A percentile compares a stretch with the other conserved stretches of the same genome.
These are phyloP conservation scores for Drosophila nikananu DNA, from an alignment of 1,140 invertebrate genomes.

Conservation along the genomic window DNA sequence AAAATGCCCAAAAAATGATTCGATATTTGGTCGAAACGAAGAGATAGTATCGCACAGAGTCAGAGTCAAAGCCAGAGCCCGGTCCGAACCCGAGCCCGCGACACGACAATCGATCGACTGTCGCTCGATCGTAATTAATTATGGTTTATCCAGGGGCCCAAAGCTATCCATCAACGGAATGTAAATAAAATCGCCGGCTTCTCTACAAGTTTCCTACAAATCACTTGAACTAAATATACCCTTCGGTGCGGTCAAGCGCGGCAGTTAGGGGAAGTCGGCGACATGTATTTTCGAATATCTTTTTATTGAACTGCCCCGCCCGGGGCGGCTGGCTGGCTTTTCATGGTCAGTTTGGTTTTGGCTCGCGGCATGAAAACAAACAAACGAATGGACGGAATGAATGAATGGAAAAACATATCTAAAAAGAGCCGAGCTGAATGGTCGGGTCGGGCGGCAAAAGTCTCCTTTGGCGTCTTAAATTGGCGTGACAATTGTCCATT, in stretches of 20 bases:
- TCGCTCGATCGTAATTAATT: constrained; percentile 50
- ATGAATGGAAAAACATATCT: constrained; percentile 31
- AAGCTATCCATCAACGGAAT: constrained; percentile 50
- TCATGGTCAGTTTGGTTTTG: constrained; percentile 59
- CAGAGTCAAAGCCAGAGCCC: constrained; percentile 3
- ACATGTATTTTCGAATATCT: constrained; percentile 39
- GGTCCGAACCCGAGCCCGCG: background rate
- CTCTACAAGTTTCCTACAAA: constrained; percentile 42
- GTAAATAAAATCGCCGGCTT: constrained; percentile 48
- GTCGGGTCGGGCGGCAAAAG: constrained; percentile 23
- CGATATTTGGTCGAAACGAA: constrained; percentile 5
- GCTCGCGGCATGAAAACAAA: constrained; percentile 51
- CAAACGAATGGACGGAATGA: constrained; percentile 26
- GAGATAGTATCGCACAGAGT: constrained; percentile 2
- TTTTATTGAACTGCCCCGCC: constrained; percentile 40
- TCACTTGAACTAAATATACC: constrained; percentile 56
- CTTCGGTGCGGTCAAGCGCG: constrained; percentile 48
- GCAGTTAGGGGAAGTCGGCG: constrained; percentile 27
- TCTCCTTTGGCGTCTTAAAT: constrained; percentile 44
- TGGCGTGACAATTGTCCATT: constrained; percentile 57
- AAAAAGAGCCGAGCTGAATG: constrained; percentile 1
- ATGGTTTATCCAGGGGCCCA: constrained; percentile 37
- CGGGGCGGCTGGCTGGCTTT: constrained; percentile 25
- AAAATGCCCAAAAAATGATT: constrained; percentile 11
- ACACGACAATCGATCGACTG: constrained; percentile 41